These are phyloP conservation scores for Pseudorhiza aurosa DNA, from an alignment of 30 jellyfish, hydroid and myxozoan species.

Conservation along the genomic window DNA sequence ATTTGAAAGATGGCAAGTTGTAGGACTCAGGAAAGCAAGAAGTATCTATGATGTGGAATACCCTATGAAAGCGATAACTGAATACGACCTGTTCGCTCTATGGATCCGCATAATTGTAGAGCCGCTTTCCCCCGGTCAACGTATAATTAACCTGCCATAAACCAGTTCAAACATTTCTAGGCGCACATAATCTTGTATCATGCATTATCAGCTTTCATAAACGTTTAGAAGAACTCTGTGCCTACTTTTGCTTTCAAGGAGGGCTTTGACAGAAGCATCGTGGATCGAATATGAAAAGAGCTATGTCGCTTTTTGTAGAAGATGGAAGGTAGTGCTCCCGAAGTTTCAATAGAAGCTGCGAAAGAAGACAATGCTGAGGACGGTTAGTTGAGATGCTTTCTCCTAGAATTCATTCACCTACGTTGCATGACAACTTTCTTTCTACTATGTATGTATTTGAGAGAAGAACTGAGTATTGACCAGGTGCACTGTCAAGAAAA, in stretches of 20 bases:
- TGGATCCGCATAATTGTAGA: not conserved
- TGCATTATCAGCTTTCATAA: too few species aligned
- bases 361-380: constrained; percentile 6
- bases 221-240: not conserved
- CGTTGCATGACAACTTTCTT: too few species aligned
- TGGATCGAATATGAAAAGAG: not conserved
- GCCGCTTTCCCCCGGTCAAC: constrained; percentile 7
- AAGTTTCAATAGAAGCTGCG: not conserved
- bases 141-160: constrained; percentile 28
- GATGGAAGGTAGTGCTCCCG: constrained; percentile 3
- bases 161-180: not conserved
- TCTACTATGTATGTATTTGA: too few species aligned
- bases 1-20: too few species aligned
- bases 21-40: too few species aligned
- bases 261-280: not conserved
- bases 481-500: too few species aligned
- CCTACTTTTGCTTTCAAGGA: not conserved
- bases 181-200: not conserved
- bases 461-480: too few species aligned
- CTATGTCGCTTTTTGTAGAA: not conserved
- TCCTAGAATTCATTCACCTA: too few species aligned
- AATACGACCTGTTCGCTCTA: constrained; percentile 7
- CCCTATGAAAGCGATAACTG: not conserved
- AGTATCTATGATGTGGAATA: not conserved
- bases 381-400: not conserved